Evolutionary conservation across 2,888 invertebrate species (phyloP).

Genomic region (Sthenelais limicola): DNA sequence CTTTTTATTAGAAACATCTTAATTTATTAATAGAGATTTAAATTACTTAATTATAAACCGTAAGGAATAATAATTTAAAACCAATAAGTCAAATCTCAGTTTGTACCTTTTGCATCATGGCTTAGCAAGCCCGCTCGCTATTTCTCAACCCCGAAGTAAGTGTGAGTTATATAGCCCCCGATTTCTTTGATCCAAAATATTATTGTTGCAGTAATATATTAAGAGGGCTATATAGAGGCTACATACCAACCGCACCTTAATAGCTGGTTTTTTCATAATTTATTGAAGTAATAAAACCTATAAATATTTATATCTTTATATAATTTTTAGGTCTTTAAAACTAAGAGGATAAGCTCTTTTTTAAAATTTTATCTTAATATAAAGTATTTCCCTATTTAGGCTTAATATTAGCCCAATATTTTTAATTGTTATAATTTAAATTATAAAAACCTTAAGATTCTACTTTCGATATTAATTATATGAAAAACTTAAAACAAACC

Average conservation of each 20-base stretch:
- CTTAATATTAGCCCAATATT: conserved; percentile 47
- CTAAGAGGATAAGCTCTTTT: conserved; percentile 45
- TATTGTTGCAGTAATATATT: conserved; percentile 47
- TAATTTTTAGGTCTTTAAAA: conserved; percentile 41
- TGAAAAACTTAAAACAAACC: neutral
- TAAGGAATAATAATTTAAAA: neutral
- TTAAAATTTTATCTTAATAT: conserved; percentile 1
- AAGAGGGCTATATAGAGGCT: conserved; percentile 51
- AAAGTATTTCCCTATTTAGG: conserved; percentile 42
- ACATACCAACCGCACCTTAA: conserved; percentile 53
- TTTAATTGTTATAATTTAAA: conserved; percentile 14
- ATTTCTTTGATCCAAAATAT: conserved; percentile 45
- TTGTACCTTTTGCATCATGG: conserved; percentile 85
- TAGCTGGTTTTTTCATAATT: conserved; percentile 52
- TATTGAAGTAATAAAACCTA: conserved; percentile 44
- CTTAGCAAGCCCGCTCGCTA: conserved; percentile 69
- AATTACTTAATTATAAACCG: no score
- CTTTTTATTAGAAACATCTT: neutral
- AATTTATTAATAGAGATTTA: no score
- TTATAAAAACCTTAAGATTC: neutral
- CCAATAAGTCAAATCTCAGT: neutral
- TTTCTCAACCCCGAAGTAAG: conserved; percentile 47
- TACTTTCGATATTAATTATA: neutral
- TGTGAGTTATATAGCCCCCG: conserved; percentile 49
- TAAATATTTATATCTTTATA: neutral